Evolutionary conservation across 2,888 invertebrate species (phyloP).

Genomic region (Ophion slaviceki): DNA sequence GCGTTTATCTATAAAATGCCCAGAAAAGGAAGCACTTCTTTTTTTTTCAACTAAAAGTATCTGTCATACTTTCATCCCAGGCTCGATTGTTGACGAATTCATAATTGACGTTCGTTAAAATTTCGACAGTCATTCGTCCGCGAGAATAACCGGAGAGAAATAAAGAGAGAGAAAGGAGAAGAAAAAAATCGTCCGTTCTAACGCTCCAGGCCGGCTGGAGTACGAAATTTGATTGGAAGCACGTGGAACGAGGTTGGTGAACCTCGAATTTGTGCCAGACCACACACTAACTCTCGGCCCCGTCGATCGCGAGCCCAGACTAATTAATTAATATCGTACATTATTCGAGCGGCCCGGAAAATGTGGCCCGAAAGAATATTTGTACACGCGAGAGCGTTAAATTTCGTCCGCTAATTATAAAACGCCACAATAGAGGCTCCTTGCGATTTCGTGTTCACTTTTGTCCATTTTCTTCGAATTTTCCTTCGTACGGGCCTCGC

Average conservation of each 20-base stretch:
- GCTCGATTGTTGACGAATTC: constrained; percentile 24
- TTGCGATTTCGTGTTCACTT: not conserved
- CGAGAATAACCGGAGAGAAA: constrained; percentile 19
- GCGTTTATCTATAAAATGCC: not conserved
- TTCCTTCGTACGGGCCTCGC: not conserved
- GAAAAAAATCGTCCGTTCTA: constrained; percentile 1
- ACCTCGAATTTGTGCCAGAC: constrained; percentile 5
- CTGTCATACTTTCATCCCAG: not conserved
- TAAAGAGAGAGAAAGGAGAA: not conserved
- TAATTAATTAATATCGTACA: constrained; percentile 43
- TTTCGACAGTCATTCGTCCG: constrained; percentile 25
- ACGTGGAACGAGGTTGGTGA: not conserved
- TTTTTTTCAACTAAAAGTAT: constrained; percentile 11
- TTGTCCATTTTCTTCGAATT: not conserved
- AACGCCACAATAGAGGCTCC: not conserved
- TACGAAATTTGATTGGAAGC: not conserved
- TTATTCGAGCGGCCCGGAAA: not conserved
- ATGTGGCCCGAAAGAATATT: not conserved
- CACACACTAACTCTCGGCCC: not conserved
- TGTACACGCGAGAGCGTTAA: not conserved
- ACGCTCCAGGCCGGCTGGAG: too few species aligned
- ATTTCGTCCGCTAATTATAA: constrained; percentile 8
- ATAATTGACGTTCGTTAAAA: constrained; percentile 52
- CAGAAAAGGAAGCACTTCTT: not conserved
- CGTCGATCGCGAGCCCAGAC: constrained; percentile 31